Base-by-base conservation (phyloP, 2,113 vertebrate species). In the Periophthalmus modestus region DNA sequence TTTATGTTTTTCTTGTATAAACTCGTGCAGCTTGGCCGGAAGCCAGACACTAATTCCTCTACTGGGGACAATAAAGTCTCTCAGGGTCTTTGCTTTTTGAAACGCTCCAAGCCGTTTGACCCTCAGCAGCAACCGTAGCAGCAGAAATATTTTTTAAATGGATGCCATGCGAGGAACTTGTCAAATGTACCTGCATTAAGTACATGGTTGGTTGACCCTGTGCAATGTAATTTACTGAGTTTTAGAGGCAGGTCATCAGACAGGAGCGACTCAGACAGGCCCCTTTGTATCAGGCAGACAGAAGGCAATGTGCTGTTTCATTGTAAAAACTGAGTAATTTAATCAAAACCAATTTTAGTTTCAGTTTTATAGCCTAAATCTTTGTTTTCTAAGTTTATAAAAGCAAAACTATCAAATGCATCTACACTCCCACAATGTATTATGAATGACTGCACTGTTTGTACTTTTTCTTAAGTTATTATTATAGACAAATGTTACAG, bases 11-110 rank as follows among this genome's bases (percentile, higher is more conserved):
- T 66, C 11, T 3, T 71, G 47, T 63, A 52, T 79, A 50, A 76
- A 82, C 69, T 46, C 14, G 11, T 33, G 71, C 63, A 68, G 55
- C 43, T 75, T 82, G 75, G 75, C 78, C 7, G n/a, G 15, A n/a
- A 65, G 65, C 72, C 72, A 1, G 12, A 47, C 57, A 68, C 23
- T 74, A 21, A 76, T 78, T 76, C 57, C 54, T 68, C 75, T 77
- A 70, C 59, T 1, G 39, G 72, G 76, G 54, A 76, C 52, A 23
- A 54, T 81, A 72, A 75, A 74, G 43, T 57, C 62, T 72, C 9
- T 71, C 50, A 48, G 47, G 65, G 43, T 68, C 23, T 18, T 62
- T 18, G 3, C 24, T 73, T 59, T 67, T 54, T 23, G 10, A 52
- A 68, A 78, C 39, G 43, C 71, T 75, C 54, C 24, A 55, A 73